Percentiles rank a stretch among this genome's conserved stretches.
phyloP scores from a whole-genome alignment of 2,888 invertebrate species.

The Parnassius smintheus region DNA sequence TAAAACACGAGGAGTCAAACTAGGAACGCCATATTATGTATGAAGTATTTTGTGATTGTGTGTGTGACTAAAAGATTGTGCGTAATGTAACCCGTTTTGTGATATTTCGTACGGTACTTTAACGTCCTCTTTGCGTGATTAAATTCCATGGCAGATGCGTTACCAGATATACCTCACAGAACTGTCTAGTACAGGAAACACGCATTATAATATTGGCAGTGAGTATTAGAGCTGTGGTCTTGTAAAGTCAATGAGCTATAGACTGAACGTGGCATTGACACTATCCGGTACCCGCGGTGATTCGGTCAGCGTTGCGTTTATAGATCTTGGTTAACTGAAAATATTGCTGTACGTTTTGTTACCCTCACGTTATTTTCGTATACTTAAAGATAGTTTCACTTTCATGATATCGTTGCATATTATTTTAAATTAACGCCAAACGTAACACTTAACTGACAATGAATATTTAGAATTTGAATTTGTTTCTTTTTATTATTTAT shows the following conservation, averaged over 20 bases:
- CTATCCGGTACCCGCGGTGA: constrained; percentile 37
- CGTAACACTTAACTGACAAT: no score
- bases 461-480: no score
- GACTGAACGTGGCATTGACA: constrained; percentile 42
- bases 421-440: no score
- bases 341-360: constrained; percentile 6
- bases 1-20: no score
- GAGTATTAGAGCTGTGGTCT: constrained; percentile 31
- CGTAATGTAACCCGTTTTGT: background rate
- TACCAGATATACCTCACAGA: background rate
- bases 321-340: constrained; percentile 9
- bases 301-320: constrained; percentile 24
- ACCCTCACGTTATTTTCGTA: background rate
- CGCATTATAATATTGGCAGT: constrained; percentile 10
- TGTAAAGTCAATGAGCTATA: constrained; percentile 37
- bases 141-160: background rate
- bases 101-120: background rate
- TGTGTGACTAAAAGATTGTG: no score
- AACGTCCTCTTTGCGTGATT: background rate
- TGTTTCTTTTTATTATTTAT: no score
- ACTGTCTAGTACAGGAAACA: constrained; percentile 19
- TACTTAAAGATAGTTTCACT: no score
- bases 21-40: no score
- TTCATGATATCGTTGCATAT: no score
- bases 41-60: no score